Base-by-base conservation (phyloP, 2,797 vertebrate species). In the Gobionotothen gibberifrons region DNA sequence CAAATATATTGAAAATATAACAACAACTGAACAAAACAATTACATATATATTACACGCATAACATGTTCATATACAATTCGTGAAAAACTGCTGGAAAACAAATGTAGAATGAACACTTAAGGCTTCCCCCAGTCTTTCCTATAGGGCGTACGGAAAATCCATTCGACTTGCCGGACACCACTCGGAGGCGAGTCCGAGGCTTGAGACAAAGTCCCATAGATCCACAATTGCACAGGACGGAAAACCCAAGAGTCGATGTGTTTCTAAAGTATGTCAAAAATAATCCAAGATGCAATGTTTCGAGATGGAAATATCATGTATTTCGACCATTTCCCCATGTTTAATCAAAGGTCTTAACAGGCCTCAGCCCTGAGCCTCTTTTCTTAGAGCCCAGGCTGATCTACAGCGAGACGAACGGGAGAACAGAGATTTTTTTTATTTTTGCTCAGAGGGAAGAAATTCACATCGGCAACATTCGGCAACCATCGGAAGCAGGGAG, bases 401-500 rank as follows among this genome's bases (percentile, higher is more conserved):
- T 94, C 92, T 92, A 93, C 84, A 91, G 93, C 94, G 93, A 94
- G 94, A 95, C 94, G 93, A 92, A 93, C 90, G 89, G 86, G 78
- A 83, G 85, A 91, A 86, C 85, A 87, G 82, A 79, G 90, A 90
- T 93, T 95, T 95, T 95, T 95, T 95, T 94, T 88, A 92, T 89
- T 94, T 94, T 95, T 95, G 93, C 93, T 95, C 89, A 82, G 93
- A 93, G 92, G 93, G 92, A 82, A 92, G 94, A 95, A 95, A 90
- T 76, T 77, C 65, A 76, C 76, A 85, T 95, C 95, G 95, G 93
- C 43, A n/a, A 61, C 66, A 40, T 49, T 95, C 95, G 95, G 93
- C 59, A 91, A 91, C 83, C 13, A 85, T 94, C 95, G 95, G 92
- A 90, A 94, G 90, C 1, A 55, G 89, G 95, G 94, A 73, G 93